Conservation (phyloP, 2,113 vertebrate species). For the Cryptomyrus ogoouensis region DNA sequence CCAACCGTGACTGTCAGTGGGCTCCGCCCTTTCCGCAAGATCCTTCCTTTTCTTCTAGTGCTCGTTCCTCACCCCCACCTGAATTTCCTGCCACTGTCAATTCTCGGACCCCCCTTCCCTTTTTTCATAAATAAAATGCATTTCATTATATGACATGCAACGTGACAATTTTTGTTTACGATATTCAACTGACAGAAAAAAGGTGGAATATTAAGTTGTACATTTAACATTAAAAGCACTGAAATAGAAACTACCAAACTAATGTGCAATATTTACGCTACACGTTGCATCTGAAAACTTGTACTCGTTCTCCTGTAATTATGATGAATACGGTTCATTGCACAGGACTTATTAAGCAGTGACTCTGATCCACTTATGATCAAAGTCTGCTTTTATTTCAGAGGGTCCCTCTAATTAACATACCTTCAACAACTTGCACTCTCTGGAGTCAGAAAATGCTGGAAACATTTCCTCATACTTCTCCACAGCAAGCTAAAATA, state of each 20-base stretch:
- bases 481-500: constrained; percentile 81
- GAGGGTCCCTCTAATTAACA: constrained; percentile 22
- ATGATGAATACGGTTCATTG: neutral
- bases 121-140: neutral
- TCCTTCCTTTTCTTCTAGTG: neutral
- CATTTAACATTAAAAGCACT: neutral
- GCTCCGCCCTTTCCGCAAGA: neutral
- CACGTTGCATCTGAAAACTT: neutral
- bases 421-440: constrained; percentile 96
- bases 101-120: neutral
- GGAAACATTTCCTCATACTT: constrained; percentile 99
- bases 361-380: neutral
- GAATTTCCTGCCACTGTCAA: neutral
- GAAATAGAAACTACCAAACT: neutral
- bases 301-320: neutral
- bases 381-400: neutral
- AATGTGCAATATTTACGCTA: neutral
- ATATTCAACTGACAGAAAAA: neutral
- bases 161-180: neutral
- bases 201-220: neutral
- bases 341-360: neutral
- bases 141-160: neutral
- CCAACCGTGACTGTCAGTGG: neutral
- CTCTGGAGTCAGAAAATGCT: constrained; percentile 92
- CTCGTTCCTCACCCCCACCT: neutral